These are phyloP conservation scores for Phainopepla nitens DNA, from an alignment of 2,113 vertebrate species.

Conservation along the genomic window DNA sequence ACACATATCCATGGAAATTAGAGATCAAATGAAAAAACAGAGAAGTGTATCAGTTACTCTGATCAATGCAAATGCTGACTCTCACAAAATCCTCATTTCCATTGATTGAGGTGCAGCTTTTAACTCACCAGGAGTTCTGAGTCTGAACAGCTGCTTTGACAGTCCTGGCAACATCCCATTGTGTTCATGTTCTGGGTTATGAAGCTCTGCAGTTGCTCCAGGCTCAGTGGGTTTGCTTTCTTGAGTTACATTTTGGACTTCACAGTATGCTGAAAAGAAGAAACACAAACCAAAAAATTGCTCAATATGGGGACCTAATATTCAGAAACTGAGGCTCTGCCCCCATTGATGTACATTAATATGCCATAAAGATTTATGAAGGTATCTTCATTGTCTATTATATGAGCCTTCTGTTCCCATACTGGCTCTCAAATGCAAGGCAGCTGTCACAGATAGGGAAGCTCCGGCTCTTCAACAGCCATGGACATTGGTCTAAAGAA, in stretches of 20 bases:
- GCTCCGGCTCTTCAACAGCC: background rate
- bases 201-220: slow-evolving; percentile 15
- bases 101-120: background rate
- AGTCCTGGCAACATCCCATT: background rate
- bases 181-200: slow-evolving; percentile 29
- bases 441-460: background rate
- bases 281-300: background rate
- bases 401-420: background rate
- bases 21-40: background rate
- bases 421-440: background rate
- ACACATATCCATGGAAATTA: background rate
- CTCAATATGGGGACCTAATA: background rate
- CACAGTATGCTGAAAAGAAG: background rate
- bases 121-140: background rate
- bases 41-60: background rate
- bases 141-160: background rate
- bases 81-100: slow-evolving; percentile 21
- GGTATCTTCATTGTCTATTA: background rate
- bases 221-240: background rate
- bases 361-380: background rate
- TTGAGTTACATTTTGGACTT: background rate
- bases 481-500: background rate
- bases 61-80: slow-evolving; percentile 1
- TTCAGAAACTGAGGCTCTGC: background rate
- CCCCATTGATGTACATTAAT: background rate